Base-by-base conservation (phyloP, 2,113 vertebrate genomes). In the Ramphastos sulfuratus region DNA sequence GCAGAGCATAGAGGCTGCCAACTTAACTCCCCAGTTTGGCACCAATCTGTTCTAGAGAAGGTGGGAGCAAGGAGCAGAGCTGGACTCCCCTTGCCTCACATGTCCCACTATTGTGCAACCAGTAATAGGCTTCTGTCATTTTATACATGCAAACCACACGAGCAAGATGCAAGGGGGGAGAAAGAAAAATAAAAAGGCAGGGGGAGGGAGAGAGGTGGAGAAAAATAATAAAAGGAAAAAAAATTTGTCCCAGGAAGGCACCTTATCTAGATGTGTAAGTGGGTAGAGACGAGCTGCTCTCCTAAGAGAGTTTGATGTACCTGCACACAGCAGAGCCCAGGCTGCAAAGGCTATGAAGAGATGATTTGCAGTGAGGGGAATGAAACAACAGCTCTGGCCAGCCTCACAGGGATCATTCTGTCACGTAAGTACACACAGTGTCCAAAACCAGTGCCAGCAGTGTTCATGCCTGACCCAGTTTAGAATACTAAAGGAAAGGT, bases 201-300 rank as follows among this genome's bases (percentile, higher is more conserved):
- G 17, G 7, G 7, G 11, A 39, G 3, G 3, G 3, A 28, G 44
- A 24, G 42, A 31, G 6, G 2, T 6, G 46, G 71, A 31, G 3
- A 3, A 37, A 55, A 65, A 7, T 12, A 33, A 2, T 15, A 75
- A 28, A 64, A 13, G 3, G 6, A 58, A 71, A 33, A 50, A 10
- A 3, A 63, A 12, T 9, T 42, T 63, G 21, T 33, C 6, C 69
- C 35, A 18, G 19, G 24, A 42, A 74, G 21, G 2, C 21, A 19
- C 7, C 28, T 46, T 60, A 21, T 18, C 21, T n/a, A 2, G 1
- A 9, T 0, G 1, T 25, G 1, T 31, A n/a, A 71, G 28, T 58
- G 55, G 23, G 10, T 2, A 50, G 35, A 85, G 44, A 14, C 55
- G 73, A 0, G 0, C 11, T 3, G 3, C 28, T 55, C 20, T 73